These are phyloP conservation scores for Nyctereutes procyonoides DNA, from an alignment of 2,113 vertebrate genomes.

Conservation along the genomic window DNA sequence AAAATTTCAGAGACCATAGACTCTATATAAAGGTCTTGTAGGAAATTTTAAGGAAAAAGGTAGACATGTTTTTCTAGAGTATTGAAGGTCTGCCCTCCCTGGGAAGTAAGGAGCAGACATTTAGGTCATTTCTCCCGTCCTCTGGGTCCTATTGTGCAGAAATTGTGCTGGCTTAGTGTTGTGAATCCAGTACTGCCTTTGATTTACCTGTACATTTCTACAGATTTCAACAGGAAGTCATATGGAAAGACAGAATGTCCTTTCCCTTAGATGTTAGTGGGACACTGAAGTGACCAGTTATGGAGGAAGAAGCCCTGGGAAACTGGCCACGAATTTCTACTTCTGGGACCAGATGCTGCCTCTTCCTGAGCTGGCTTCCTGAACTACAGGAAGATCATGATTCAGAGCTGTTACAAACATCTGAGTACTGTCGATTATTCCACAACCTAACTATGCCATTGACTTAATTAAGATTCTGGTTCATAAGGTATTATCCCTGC, in stretches of 20 bases:
- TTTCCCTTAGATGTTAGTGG: background rate
- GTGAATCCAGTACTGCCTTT: background rate
- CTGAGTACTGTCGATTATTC: background rate
- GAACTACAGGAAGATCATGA: background rate
- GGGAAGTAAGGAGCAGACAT: background rate
- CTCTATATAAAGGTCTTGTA: background rate
- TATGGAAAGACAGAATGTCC: background rate
- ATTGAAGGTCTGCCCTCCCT: background rate
- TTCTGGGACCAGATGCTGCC: background rate
- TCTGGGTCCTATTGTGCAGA: background rate
- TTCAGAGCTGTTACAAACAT: background rate
- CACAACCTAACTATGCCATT: rapidly evolving
- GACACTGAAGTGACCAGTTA: background rate
- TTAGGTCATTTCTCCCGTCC: background rate
- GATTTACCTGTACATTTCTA: background rate
- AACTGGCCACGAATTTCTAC: background rate
- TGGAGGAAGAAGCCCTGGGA: background rate
- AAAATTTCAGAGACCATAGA: background rate
- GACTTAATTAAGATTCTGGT: rapidly evolving
- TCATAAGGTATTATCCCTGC: background rate
- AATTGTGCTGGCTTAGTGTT: background rate
- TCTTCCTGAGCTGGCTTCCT: background rate
- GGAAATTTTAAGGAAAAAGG: background rate
- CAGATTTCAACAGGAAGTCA: background rate
- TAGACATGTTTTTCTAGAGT: background rate